A percentile compares a stretch with the other conserved stretches of the same genome.
These are phyloP conservation scores for Datnioides undecimradiatus DNA, from an alignment of 2,113 vertebrate species.

Conservation along the genomic window DNA sequence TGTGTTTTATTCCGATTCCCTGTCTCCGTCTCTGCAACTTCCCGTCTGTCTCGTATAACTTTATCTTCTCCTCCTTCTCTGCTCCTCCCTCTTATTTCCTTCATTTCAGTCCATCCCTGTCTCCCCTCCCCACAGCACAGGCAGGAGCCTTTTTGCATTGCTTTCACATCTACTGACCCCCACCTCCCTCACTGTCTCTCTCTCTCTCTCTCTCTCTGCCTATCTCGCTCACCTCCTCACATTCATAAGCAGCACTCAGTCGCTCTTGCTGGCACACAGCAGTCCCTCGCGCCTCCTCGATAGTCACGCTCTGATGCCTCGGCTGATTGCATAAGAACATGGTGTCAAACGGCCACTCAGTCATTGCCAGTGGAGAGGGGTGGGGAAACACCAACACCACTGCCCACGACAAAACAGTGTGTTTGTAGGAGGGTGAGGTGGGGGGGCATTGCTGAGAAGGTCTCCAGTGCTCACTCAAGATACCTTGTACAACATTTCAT, in stretches of 20 bases:
- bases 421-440: neutral
- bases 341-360: conserved; percentile 46
- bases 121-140: conserved; percentile 8
- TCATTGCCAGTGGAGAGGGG: conserved; percentile 6
- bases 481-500: neutral
- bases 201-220: neutral
- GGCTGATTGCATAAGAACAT: conserved; percentile 59
- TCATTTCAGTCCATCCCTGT: neutral
- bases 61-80: neutral
- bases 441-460: neutral
- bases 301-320: conserved; percentile 49
- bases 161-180: conserved; percentile 13
- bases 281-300: conserved; percentile 27
- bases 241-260: conserved; percentile 7
- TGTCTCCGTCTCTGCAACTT: neutral
- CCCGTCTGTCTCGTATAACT: neutral
- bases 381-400: conserved; percentile 25
- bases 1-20: neutral
- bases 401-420: neutral
- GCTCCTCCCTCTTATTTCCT: too few species aligned
- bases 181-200: neutral
- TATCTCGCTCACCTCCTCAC: too few species aligned
- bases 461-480: conserved; percentile 13
- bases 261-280: conserved; percentile 8
- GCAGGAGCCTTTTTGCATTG: conserved; percentile 7